Conservation (phyloP, 2,797 vertebrate genomes). For the Discoglossus pictus region DNA sequence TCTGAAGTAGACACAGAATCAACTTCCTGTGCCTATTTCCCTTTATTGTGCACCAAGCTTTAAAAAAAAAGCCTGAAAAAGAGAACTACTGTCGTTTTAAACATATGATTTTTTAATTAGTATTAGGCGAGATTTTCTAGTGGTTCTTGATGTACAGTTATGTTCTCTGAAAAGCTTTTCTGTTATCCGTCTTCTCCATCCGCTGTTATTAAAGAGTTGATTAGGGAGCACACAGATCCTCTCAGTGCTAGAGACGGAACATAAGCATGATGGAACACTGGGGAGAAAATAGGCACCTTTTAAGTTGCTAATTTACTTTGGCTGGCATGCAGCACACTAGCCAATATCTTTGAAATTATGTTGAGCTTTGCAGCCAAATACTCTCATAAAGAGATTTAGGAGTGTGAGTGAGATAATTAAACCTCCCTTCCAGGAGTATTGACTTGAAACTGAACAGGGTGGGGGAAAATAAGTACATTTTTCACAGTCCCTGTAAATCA, state of each 20-base stretch:
- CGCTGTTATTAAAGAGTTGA: constrained; percentile 28
- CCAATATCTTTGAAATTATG: constrained; percentile 62
- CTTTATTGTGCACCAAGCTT: background rate
- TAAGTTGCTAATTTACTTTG: constrained; percentile 54
- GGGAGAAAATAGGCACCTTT: constrained; percentile 21
- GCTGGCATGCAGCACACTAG: background rate
- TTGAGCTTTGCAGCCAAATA: constrained; percentile 63
- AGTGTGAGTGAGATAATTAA: constrained; percentile 66
- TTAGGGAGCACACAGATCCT: background rate
- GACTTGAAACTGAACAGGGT: constrained; percentile 60
- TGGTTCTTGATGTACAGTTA: constrained; percentile 16
- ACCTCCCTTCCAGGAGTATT: constrained; percentile 60
- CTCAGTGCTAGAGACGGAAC: background rate
- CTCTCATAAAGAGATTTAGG: constrained; percentile 67
- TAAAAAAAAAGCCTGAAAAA: background rate
- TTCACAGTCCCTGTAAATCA: constrained; percentile 63
- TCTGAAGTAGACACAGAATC: no score
- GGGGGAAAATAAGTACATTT: constrained; percentile 63
- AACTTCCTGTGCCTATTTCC: no score
- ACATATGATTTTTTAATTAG: constrained; percentile 12
- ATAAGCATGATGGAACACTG: background rate
- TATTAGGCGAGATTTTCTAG: constrained; percentile 7
- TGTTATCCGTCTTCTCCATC: constrained; percentile 12
- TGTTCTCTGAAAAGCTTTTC: constrained; percentile 7
- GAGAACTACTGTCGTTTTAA: background rate